These are phyloP conservation scores for Zaprionus ghesquierei DNA, from an alignment of 1,140 invertebrate species.

Conservation along the genomic window DNA sequence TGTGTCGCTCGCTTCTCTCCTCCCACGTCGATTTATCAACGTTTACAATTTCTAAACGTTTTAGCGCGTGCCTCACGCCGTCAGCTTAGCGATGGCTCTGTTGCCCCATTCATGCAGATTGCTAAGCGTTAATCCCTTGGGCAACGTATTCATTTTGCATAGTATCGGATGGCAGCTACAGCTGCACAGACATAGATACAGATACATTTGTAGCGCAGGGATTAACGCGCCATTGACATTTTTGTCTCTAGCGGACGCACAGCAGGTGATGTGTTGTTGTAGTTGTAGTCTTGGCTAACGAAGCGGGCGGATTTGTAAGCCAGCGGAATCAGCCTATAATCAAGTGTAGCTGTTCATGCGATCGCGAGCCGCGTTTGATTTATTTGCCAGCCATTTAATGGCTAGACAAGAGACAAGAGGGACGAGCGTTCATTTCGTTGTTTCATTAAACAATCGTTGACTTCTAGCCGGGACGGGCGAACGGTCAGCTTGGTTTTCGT, in stretches of 20 bases:
- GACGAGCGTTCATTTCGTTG: conserved; percentile 11
- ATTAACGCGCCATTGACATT: conserved; percentile 48
- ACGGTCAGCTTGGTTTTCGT: no score
- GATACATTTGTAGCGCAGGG: conserved; percentile 32
- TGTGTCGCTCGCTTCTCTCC: neutral
- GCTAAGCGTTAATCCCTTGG: conserved; percentile 52
- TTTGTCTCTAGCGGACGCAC: conserved; percentile 32
- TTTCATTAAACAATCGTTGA: conserved; percentile 79
- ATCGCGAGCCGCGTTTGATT: conserved; percentile 61
- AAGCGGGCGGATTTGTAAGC: conserved; percentile 70
- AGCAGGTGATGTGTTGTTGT: conserved; percentile 36
- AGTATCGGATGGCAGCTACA: neutral
- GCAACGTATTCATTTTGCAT: conserved; percentile 69
- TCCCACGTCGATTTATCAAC: conserved; percentile 57
- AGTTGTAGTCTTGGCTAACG: conserved; percentile 51
- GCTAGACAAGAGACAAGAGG: conserved; percentile 20
- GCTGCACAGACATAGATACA: conserved; percentile 6
- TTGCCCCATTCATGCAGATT: conserved; percentile 28
- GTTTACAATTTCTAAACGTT: conserved; percentile 64
- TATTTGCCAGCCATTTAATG: conserved; percentile 69
- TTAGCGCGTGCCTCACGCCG: conserved; percentile 71
- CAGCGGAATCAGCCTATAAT: conserved; percentile 50
- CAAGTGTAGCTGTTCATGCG: conserved; percentile 52
- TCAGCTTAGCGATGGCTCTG: conserved; percentile 59
- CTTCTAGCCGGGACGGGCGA: conserved; percentile 49